phyloP scores from a whole-genome alignment of 2,888 invertebrate genomes.

The Phymatocera aterrima region DNA sequence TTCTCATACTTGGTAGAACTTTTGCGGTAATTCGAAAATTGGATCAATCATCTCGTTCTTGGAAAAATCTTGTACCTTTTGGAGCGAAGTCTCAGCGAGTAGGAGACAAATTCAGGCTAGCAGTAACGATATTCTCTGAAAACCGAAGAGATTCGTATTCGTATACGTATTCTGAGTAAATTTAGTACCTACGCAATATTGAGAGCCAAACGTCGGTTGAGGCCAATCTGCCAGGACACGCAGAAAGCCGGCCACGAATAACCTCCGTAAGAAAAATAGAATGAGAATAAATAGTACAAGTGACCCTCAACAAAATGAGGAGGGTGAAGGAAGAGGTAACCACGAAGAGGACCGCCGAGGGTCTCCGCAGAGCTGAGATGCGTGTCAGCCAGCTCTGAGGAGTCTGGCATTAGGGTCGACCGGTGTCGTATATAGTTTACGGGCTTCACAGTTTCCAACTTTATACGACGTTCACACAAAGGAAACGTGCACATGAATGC shows the following conservation, averaged over 20 bases:
- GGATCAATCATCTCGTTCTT: background rate
- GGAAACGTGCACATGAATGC: slow-evolving; percentile 20
- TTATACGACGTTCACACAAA: slow-evolving; percentile 7
- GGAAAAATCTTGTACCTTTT: background rate
- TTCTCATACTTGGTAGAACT: background rate
- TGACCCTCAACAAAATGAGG: background rate
- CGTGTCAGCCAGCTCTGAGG: slow-evolving; percentile 24
- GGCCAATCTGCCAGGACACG: background rate
- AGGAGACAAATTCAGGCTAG: background rate
- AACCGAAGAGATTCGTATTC: background rate
- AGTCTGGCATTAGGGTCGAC: slow-evolving; percentile 22
- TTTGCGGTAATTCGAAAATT: background rate
- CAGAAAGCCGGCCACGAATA: background rate
- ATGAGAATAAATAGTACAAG: slow-evolving; percentile 23
- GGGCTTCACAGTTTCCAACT: slow-evolving; percentile 3
- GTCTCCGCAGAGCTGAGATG: slow-evolving; percentile 6
- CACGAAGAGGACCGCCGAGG: slow-evolving; percentile 9
- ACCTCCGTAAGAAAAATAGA: background rate
- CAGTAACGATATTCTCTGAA: background rate
- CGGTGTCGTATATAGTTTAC: slow-evolving; percentile 10
- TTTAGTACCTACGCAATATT: too few relatives aligned
- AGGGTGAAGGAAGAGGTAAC: slow-evolving; percentile 9
- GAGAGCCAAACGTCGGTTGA: too few relatives aligned
- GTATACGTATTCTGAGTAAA: too few relatives aligned
- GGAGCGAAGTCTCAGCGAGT: background rate